Base-by-base conservation (phyloP, 2,113 vertebrate species). In the Thryonomys swinderianus region DNA sequence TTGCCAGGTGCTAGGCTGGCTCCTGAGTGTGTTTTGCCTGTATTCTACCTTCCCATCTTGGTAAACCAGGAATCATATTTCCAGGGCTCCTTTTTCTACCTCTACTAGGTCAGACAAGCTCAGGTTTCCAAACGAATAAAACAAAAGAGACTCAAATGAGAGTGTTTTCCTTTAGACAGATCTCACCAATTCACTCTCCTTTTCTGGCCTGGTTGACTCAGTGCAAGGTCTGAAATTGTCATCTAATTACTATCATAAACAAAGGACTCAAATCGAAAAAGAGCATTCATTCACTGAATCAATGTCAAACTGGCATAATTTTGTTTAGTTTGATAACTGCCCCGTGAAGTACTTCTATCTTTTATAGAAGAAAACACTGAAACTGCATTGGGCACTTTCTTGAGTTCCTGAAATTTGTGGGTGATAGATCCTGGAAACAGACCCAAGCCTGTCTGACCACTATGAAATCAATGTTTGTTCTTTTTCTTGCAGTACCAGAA, bases 41-140 rank as follows among this genome's bases (percentile, higher is more conserved):
- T 55, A 20, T 32, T 53, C 66, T 34, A 40, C 62, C 94, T 32
- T 64, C 71, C 12, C 23, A 25, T 88, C 67, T 85, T 83, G 67
- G 67, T 45, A 48, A 76, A 80, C 67, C 57, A 85, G 79, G 94
- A 82, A 27, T 96, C 86, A 0, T 53, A 69, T 96, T 95, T 96
- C 93, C 62, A 86, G 62, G 14, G 42, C 81, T 86, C 78, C 73
- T 88, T 95, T 87, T 91, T 71, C 91, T 96, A 82, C 73, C 34
- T 91, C n/a, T 51, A 42, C n/a, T 78, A 67, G 94, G 85, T 82
- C 84, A 87, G 32, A 27, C 53, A 73, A 91, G 94, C 91, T 96
- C 88, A 76, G 82, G 42, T 95, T 88, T 97, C 95, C 83, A 62
- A 83, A 23, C 79, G 10, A 92, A 90, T 34, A 85, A 57, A 34